Conservation (phyloP, 2,113 vertebrate species). For the Limnothrissa miodon region DNA sequence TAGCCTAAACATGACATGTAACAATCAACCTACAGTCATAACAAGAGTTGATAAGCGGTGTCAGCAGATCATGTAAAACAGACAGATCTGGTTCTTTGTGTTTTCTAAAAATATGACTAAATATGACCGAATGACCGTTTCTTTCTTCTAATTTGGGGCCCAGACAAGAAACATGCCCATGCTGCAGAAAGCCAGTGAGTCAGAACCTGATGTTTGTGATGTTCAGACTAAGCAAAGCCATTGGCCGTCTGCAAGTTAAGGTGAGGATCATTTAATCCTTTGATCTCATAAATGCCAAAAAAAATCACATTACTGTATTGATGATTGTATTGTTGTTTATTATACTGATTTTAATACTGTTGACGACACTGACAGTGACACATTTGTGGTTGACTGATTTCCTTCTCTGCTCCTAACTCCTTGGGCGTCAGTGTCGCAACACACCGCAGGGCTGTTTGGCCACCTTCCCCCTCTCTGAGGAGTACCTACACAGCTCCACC, state of each 20-base stretch:
- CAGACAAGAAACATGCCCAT: conserved; percentile 71
- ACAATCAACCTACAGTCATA: too few species aligned
- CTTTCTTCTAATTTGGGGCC: background rate
- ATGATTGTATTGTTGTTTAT: too few species aligned
- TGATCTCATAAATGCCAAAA: too few species aligned
- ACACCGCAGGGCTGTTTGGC: conserved; percentile 61
- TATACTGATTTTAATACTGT: too few species aligned
- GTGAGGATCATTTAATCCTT: conserved; percentile 49
- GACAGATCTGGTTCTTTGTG: background rate
- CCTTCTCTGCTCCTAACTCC: background rate
- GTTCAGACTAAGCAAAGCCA: conserved; percentile 64
- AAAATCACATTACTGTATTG: too few species aligned
- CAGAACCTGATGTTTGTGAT: conserved; percentile 60
- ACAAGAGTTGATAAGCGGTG: background rate
- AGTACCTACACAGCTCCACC: conserved; percentile 58
- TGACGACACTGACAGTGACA: background rate
- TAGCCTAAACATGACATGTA: too few species aligned
- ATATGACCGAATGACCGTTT: too few species aligned
- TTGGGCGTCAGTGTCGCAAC: conserved; percentile 64
- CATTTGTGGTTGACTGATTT: background rate
- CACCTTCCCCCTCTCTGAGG: conserved; percentile 62
- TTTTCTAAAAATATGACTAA: background rate
- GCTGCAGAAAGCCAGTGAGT: conserved; percentile 65
- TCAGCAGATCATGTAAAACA: background rate
- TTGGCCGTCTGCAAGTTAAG: conserved; percentile 67